phyloP scores from a whole-genome alignment of 1,140 invertebrate genomes.

The Drosophila sproati region DNA sequence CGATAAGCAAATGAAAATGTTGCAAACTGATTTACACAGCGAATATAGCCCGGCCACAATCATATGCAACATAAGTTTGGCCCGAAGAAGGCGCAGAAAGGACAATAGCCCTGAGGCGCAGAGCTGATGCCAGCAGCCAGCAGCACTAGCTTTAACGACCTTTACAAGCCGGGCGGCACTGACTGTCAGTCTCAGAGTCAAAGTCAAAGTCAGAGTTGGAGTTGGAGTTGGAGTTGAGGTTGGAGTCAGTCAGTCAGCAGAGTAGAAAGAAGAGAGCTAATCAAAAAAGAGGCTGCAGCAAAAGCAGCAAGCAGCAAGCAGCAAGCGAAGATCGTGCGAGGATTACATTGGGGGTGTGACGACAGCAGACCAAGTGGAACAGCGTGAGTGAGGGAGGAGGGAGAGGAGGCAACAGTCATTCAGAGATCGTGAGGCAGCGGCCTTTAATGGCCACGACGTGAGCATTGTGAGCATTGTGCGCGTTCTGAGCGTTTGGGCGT shows the following conservation, averaged over 20 bases:
- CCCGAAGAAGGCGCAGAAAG: slow-evolving; percentile 67
- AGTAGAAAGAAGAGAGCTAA: slow-evolving; percentile 30
- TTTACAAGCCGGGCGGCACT: slow-evolving; percentile 56
- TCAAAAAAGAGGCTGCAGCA: slow-evolving; percentile 58
- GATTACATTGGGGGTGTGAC: slow-evolving; percentile 75
- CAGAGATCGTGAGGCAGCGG: slow-evolving; percentile 74
- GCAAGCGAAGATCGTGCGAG: slow-evolving; percentile 67
- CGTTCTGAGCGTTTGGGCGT: slow-evolving; percentile 46
- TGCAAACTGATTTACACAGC: neutral
- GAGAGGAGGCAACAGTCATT: slow-evolving; percentile 44
- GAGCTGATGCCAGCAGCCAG: slow-evolving; percentile 10
- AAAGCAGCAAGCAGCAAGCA: neutral
- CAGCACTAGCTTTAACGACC: slow-evolving; percentile 65
- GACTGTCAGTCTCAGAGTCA: slow-evolving; percentile 37
- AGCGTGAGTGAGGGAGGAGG: neutral
- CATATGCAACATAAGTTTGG: slow-evolving; percentile 40
- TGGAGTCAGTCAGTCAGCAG: slow-evolving; percentile 21
- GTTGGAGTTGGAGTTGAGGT: neutral
- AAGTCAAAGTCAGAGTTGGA: slow-evolving; percentile 23
- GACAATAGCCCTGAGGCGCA: slow-evolving; percentile 47
- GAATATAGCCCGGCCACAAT: neutral
- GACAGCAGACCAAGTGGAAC: slow-evolving; percentile 36
- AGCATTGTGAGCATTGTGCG: slow-evolving; percentile 40
- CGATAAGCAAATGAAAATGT: neutral
- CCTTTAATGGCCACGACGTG: slow-evolving; percentile 75